phyloP scores from a whole-genome alignment of 2,888 invertebrate genomes.

The Dione vanillae region DNA sequence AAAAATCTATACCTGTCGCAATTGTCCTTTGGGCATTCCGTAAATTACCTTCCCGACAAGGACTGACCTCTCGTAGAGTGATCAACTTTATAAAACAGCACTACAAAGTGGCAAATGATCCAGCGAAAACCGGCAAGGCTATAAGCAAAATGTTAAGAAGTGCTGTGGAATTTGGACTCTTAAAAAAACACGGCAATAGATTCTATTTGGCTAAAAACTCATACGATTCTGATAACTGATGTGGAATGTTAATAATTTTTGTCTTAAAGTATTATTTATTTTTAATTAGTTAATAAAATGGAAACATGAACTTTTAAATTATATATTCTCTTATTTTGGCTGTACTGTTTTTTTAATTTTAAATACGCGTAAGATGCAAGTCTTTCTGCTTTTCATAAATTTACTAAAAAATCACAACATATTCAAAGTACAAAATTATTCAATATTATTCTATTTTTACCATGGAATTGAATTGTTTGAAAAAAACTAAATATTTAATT shows the following conservation, averaged over 20 bases:
- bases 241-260: background rate
- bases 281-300: background rate
- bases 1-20: conserved; percentile 61
- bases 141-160: conserved; percentile 59
- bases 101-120: conserved; percentile 55
- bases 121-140: conserved; percentile 58
- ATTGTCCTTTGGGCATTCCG: conserved; percentile 69
- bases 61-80: conserved; percentile 63
- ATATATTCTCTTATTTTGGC: no score
- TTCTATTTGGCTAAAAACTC: conserved; percentile 51
- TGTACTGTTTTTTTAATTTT: no score
- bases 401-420: no score
- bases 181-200: conserved; percentile 59
- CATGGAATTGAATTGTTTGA: no score
- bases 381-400: no score
- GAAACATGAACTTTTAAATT: background rate
- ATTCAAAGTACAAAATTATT: no score
- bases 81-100: conserved; percentile 63
- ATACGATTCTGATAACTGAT: conserved; percentile 28
- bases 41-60: conserved; percentile 57
- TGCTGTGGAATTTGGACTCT: conserved; percentile 66
- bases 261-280: background rate
- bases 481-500: no score
- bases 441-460: no score
- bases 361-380: no score